phyloP scores from a whole-genome alignment of 2,113 vertebrate genomes.

The Varanus salvator region DNA sequence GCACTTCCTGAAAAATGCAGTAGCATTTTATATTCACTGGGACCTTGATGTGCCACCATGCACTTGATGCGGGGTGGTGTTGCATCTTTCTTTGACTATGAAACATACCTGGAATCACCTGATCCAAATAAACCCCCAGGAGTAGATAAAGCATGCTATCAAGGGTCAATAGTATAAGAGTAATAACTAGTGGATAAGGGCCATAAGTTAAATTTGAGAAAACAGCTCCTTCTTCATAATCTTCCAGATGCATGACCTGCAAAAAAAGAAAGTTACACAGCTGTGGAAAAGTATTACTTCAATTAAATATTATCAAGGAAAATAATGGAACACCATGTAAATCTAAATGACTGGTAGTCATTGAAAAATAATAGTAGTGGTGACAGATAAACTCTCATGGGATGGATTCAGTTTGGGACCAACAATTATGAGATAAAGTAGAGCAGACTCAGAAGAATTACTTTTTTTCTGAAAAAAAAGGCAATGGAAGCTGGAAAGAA shows the following conservation, averaged over 20 bases:
- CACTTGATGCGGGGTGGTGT: not conserved
- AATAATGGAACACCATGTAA: not conserved
- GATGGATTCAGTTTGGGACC: not conserved
- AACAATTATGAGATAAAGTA: not conserved
- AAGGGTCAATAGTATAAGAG: conserved; percentile 85
- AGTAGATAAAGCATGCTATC: conserved; percentile 93
- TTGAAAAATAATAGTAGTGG: not conserved
- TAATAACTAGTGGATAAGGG: conserved; percentile 89
- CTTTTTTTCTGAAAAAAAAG: not conserved
- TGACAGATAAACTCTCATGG: not conserved
- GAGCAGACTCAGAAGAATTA: not conserved
- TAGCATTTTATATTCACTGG: not conserved
- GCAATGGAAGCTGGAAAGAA: not conserved
- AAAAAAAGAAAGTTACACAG: conserved; percentile 33
- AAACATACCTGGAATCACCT: conserved; percentile 92
- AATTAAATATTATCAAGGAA: not conserved
- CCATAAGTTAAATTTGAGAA: conserved; percentile 85
- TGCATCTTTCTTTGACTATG: not conserved
- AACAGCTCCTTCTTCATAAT: conserved; percentile 88
- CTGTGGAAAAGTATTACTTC: accelerated
- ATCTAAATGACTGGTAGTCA: not conserved
- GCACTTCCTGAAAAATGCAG: not conserved
- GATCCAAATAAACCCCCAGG: conserved; percentile 92
- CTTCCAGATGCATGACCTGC: conserved; percentile 95
- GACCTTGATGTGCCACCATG: not conserved